These are phyloP conservation scores for Notodonta ziczac DNA, from an alignment of 2,888 invertebrate species.

Conservation along the genomic window DNA sequence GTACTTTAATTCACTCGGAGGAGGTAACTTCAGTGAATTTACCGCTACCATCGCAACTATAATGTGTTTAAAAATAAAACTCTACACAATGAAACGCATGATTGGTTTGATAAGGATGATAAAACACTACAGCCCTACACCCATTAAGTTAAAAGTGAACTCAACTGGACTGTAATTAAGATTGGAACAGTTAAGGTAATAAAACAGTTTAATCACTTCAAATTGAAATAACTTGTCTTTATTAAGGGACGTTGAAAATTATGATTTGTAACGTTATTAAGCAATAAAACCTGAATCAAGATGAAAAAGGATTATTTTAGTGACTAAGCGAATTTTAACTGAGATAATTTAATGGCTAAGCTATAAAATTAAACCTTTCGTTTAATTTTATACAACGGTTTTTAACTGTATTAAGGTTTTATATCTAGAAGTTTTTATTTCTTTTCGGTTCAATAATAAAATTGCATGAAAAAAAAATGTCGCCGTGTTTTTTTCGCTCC, in stretches of 20 bases:
- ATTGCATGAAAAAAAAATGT: no score
- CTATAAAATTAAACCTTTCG: background rate
- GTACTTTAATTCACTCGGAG: conserved; percentile 29
- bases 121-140: no score
- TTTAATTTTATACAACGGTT: no score
- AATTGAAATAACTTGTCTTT: conserved; percentile 29
- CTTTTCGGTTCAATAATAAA: no score
- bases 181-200: background rate
- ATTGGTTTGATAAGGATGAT: background rate
- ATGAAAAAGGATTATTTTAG: conserved; percentile 22
- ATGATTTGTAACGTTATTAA: conserved; percentile 20
- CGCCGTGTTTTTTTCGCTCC: no score
- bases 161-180: no score
- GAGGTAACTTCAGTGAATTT: background rate
- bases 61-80: no score
- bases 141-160: no score
- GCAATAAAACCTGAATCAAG: conserved; percentile 16
- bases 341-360: background rate
- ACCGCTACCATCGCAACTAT: no score
- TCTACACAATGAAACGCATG: no score
- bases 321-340: conserved; percentile 19
- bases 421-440: no score
- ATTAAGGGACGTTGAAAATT: conserved; percentile 21
- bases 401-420: no score
- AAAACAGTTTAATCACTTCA: background rate